Evolutionary conservation across 2,888 invertebrate species (phyloP).

Genomic region (Spisula solida): DNA sequence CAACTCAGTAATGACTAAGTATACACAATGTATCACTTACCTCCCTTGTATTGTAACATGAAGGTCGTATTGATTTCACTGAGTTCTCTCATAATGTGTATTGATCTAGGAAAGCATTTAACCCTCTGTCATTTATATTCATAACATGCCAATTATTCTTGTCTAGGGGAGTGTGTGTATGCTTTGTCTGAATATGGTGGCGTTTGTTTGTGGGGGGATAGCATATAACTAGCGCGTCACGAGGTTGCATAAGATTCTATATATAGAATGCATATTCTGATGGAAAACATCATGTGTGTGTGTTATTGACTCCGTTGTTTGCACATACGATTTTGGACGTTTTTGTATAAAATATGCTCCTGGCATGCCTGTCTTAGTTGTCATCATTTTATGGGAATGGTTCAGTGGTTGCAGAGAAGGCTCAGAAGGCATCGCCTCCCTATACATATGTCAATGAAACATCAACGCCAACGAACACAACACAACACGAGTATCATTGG

Average conservation of each 20-base stretch:
- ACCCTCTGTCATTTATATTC: slow-evolving; percentile 15
- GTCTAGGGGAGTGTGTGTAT: slow-evolving; percentile 10
- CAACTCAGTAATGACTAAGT: background rate
- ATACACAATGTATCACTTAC: background rate
- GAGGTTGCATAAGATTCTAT: background rate
- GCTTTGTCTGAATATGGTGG: background rate
- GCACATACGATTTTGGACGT: no score
- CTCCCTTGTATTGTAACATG: background rate
- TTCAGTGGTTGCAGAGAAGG: no score
- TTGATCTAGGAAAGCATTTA: slow-evolving; percentile 26
- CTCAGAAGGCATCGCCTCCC: no score
- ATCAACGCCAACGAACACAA: no score
- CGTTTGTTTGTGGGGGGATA: background rate
- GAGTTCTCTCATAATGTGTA: background rate
- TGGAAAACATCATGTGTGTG: no score
- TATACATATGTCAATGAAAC: no score
- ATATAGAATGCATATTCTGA: background rate
- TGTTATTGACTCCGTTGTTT: no score
- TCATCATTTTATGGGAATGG: no score
- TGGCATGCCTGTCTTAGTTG: no score
- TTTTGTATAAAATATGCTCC: no score
- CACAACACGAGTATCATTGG: no score
- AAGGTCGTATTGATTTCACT: background rate
- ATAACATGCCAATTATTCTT: slow-evolving; percentile 25
- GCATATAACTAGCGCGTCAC: background rate